These are phyloP conservation scores for Furnarius figulus DNA, from an alignment of 2,113 vertebrate genomes.

Conservation along the genomic window DNA sequence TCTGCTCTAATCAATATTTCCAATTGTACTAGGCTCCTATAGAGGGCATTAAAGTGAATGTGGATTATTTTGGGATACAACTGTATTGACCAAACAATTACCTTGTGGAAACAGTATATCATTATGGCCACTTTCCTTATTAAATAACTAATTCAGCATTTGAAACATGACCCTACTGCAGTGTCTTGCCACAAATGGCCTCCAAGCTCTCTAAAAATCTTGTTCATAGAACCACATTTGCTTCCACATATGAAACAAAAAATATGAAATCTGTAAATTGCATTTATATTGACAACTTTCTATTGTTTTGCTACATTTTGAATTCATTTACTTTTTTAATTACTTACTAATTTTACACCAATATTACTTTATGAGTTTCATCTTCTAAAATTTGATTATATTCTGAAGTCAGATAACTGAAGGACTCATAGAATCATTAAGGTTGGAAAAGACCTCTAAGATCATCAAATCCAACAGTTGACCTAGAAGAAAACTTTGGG, in stretches of 20 bases:
- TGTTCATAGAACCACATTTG: neutral
- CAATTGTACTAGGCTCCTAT: neutral
- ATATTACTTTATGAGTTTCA: neutral
- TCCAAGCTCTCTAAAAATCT: neutral
- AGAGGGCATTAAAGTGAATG: slow-evolving; percentile 1
- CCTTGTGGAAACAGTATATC: neutral
- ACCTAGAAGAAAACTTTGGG: neutral
- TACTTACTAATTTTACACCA: neutral
- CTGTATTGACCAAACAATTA: slow-evolving; percentile 53
- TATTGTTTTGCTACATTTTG: neutral
- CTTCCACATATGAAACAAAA: neutral
- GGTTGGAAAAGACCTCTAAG: neutral
- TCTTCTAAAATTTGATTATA: neutral
- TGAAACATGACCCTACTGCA: neutral
- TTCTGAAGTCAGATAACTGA: neutral
- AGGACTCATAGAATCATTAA: neutral
- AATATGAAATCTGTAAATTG: neutral
- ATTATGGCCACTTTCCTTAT: neutral
- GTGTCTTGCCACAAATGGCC: neutral
- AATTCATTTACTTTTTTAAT: neutral
- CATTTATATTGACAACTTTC: neutral
- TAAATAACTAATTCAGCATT: slow-evolving; percentile 16
- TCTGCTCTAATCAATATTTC: slow-evolving; percentile 30
- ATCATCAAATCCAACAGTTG: neutral
- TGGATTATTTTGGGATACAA: slow-evolving; percentile 24